phyloP scores from a whole-genome alignment of 30 jellyfish, hydroid and myxozoan species.

The Cassiopea xamachana region DNA sequence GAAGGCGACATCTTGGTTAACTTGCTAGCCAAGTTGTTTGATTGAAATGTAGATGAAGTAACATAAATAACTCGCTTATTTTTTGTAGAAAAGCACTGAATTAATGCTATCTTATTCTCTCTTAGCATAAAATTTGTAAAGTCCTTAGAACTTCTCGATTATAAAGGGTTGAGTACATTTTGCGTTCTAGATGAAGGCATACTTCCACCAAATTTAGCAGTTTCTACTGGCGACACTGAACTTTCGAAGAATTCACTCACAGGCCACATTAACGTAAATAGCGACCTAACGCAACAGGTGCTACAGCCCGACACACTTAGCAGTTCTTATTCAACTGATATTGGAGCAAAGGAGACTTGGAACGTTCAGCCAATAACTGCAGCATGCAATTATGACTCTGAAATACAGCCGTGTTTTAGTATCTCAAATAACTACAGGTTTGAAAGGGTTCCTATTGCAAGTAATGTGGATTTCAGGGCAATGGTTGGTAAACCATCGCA shows the following conservation, averaged over 20 bases:
- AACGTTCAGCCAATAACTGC: not conserved
- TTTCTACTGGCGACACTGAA: conserved; percentile 29
- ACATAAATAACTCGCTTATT: no score
- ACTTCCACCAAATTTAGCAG: conserved; percentile 28
- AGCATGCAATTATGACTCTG: not conserved
- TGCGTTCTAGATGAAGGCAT: conserved; percentile 29
- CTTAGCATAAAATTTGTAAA: not conserved
- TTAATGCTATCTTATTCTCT: no score
- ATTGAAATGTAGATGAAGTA: no score
- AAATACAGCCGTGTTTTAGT: not conserved
- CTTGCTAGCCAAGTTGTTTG: no score
- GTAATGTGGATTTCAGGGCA: not conserved
- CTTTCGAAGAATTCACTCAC: not conserved
- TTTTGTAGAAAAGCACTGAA: no score
- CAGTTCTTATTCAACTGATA: not conserved
- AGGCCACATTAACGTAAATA: not conserved
- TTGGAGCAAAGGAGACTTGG: not conserved
- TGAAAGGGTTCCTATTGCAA: conserved; percentile 1
- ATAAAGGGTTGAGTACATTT: not conserved
- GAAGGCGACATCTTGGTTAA: no score
- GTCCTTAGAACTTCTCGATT: not conserved
- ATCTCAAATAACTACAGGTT: not conserved
- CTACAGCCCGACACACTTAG: not conserved
- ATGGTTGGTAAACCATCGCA: not conserved
- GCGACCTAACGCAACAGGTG: not conserved